Percentiles rank a stretch among this genome's conserved stretches.
Evolutionary conservation across 2,888 invertebrate species (phyloP).

Genomic region (Torymus aiolomorphi): DNA sequence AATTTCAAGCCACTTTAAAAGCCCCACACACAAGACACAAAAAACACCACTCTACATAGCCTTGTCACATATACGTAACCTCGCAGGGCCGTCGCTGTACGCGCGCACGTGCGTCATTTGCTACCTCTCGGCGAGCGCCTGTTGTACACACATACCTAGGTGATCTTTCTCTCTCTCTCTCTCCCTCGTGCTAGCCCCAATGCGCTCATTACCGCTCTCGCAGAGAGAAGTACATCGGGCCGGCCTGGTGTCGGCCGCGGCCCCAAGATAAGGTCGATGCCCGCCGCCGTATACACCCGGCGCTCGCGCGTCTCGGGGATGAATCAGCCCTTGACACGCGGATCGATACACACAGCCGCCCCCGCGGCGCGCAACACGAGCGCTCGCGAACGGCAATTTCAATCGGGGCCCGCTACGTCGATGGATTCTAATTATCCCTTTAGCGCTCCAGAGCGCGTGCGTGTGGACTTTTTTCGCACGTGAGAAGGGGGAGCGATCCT

Average conservation of each 20-base stretch:
- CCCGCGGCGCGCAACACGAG: too few relatives aligned
- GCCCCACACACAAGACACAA: too few relatives aligned
- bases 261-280: slow-evolving; percentile 53
- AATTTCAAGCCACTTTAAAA: too few relatives aligned
- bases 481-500: too few relatives aligned
- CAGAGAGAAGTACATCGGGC: background rate
- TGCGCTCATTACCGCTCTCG: background rate
- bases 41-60: too few relatives aligned
- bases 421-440: slow-evolving; percentile 34
- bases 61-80: too few relatives aligned
- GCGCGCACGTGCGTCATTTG: too few relatives aligned
- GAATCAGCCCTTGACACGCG: slow-evolving; percentile 57
- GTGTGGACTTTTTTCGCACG: background rate
- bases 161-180: too few relatives aligned
- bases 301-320: slow-evolving; percentile 25
- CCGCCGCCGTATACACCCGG: slow-evolving; percentile 7
- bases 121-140: too few relatives aligned
- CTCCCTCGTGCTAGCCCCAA: too few relatives aligned
- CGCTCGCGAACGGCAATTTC: slow-evolving; percentile 16
- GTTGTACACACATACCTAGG: too few relatives aligned
- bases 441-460: slow-evolving; percentile 1
- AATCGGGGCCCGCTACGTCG: background rate
- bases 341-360: slow-evolving; percentile 51
- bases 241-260: background rate
- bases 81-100: too few relatives aligned